Conservation (phyloP, 2,888 invertebrate species). For the Synergus umbraculus region DNA sequence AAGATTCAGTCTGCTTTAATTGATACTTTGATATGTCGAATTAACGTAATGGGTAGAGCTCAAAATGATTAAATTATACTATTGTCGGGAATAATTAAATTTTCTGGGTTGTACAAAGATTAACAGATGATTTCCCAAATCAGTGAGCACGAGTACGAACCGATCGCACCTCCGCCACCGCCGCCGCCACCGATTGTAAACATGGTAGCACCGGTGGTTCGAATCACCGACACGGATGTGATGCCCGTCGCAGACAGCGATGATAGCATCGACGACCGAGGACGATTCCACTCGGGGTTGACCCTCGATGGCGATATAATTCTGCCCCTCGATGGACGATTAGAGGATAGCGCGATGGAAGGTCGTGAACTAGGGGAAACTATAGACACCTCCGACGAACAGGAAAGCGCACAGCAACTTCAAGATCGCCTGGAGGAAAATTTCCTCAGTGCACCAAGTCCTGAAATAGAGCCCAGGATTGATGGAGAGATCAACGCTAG, state of each 20-base stretch:
- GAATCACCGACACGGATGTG: conserved; percentile 77
- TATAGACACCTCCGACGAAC: conserved; percentile 77
- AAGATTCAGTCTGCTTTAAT: not conserved
- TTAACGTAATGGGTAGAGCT: not conserved
- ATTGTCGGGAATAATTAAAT: not conserved
- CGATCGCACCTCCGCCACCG: conserved; percentile 85
- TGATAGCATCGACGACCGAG: conserved; percentile 73
- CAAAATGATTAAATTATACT: not conserved
- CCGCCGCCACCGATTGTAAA: conserved; percentile 48
- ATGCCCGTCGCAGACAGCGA: conserved; percentile 75
- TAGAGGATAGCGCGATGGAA: conserved; percentile 76
- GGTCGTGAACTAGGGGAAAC: conserved; percentile 70
- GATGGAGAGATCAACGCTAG: conserved; percentile 81
- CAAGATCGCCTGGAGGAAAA: conserved; percentile 83
- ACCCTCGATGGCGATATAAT: conserved; percentile 76
- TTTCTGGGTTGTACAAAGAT: not conserved
- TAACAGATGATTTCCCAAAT: conserved; percentile 74
- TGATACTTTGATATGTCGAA: not conserved
- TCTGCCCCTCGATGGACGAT: conserved; percentile 75
- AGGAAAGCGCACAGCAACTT: conserved; percentile 78
- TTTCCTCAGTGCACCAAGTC: conserved; percentile 75
- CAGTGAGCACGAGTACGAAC: conserved; percentile 97
- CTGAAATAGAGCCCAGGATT: conserved; percentile 78
- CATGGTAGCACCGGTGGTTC: conserved; percentile 72
- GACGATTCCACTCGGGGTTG: conserved; percentile 66